Evolutionary conservation across 2,113 vertebrate species (phyloP).

Genomic region (Antigone vipio): DNA sequence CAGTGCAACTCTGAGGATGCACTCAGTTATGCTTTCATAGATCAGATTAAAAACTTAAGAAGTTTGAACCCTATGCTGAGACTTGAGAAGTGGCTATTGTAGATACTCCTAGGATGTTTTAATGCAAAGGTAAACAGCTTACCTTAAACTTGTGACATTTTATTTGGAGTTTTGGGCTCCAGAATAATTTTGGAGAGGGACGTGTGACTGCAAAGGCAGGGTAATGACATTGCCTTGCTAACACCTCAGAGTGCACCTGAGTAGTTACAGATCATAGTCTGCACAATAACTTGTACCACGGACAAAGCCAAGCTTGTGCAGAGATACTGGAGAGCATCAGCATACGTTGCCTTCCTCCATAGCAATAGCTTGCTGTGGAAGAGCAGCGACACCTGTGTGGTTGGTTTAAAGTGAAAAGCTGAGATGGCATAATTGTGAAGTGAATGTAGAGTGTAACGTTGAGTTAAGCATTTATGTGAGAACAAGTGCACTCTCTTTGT

Average conservation of each 20-base stretch:
- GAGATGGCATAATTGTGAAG: fast-evolving
- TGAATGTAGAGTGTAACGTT: fast-evolving
- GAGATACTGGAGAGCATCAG: fast-evolving
- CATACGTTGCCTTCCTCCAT: neutral
- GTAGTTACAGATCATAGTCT: fast-evolving
- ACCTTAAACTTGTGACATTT: neutral
- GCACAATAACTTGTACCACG: neutral
- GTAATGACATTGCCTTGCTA: fast-evolving
- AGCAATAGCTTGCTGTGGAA: neutral
- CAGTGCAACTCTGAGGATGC: neutral
- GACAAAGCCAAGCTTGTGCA: neutral
- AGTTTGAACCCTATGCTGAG: fast-evolving
- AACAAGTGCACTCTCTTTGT: fast-evolving
- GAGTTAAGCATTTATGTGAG: fast-evolving
- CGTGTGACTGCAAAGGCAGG: neutral
- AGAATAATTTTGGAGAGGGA: neutral
- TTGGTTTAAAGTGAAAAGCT: neutral
- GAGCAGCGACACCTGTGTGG: fast-evolving
- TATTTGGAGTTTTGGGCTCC: neutral
- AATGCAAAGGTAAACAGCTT: neutral
- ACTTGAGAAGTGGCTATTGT: neutral
- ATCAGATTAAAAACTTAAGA: too few relatives aligned
- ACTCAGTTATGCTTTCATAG: neutral
- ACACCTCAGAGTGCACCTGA: neutral
- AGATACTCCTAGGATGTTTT: neutral